Evolutionary conservation across 2,888 invertebrate species (phyloP).

Genomic region (Diaphora mendica): DNA sequence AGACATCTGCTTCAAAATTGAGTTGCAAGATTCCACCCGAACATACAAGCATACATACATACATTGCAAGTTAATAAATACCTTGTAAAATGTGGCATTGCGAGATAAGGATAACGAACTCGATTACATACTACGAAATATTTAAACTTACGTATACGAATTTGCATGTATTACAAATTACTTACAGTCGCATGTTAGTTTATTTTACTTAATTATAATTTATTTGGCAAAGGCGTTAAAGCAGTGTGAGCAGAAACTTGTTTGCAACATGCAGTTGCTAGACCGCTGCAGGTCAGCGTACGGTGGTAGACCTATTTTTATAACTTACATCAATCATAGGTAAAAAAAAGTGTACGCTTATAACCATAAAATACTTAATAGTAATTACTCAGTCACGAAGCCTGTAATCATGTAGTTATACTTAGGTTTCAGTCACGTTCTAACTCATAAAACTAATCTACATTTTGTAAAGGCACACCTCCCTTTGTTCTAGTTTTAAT

Average conservation of each 20-base stretch:
- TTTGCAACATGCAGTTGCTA: not conserved
- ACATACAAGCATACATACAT: too few species aligned
- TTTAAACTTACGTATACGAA: not conserved
- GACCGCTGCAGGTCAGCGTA: not conserved
- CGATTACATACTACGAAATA: not conserved
- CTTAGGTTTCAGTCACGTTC: constrained; percentile 1
- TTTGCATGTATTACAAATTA: not conserved
- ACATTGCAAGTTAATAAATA: too few species aligned
- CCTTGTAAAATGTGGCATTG: not conserved
- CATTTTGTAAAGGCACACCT: constrained; percentile 7
- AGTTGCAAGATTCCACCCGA: too few species aligned
- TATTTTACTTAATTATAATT: not conserved
- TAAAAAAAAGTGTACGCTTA: not conserved
- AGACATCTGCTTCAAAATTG: too few species aligned
- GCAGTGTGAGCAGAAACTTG: not conserved
- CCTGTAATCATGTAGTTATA: constrained; percentile 1
- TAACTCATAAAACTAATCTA: constrained; percentile 7
- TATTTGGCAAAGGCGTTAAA: not conserved
- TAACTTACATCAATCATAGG: not conserved
- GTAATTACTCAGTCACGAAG: constrained; percentile 9
- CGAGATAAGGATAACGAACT: not conserved
- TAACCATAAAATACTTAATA: not conserved
- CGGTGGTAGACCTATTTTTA: not conserved
- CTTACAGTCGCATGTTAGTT: not conserved
- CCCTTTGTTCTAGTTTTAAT: not conserved